Base-by-base conservation (phyloP, 2,797 vertebrate species). In the Echeneis naucrates region DNA sequence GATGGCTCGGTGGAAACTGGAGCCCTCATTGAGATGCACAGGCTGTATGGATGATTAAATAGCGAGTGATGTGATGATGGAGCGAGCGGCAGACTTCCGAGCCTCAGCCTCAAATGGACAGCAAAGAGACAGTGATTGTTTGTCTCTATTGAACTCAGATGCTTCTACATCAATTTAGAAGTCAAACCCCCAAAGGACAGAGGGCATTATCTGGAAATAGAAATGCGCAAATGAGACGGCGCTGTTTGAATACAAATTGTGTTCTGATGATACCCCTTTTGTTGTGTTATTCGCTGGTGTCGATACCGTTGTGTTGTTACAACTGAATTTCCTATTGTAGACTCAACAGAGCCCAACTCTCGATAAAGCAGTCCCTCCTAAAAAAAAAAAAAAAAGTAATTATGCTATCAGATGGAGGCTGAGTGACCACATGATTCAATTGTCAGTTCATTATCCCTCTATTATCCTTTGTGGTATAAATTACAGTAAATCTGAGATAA, bases 401-500 rank as follows among this genome's bases (percentile, higher is more conserved):
- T 70, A 81, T 33, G 32, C 58, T 78, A 88, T 89, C 87, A 84
- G 89, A 83, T 80, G 8, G 40, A 78, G 65, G 62, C 78, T 51
- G 68, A 87, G 80, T 78, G 82, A 83, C 77, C 80, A 61, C 77
- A 70, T 45, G 53, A 82, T 78, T 77, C 68, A 69, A 61, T 55
- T 68, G 62, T 67, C 75, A 35, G 80, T 78, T 92, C 84, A 68
- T 69, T 73, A 91, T 86, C 73, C 80, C 44, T 70, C 50, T 56
- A 37, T 85, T 80, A 78, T 84, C 73, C 67, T 81, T 60, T 77
- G 85, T 68, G 83, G 84, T 79, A 44, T 75, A 60, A 83, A 83
- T 89, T 85, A 89, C 87, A 78, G 88, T 90, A 91, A 88, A 83
- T 40, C 74, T 38, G 27, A 87, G 91, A 93, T 93, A 87, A 90